These are phyloP conservation scores for Eupsittula cactorum DNA, from an alignment of 2,113 vertebrate species.

Conservation along the genomic window DNA sequence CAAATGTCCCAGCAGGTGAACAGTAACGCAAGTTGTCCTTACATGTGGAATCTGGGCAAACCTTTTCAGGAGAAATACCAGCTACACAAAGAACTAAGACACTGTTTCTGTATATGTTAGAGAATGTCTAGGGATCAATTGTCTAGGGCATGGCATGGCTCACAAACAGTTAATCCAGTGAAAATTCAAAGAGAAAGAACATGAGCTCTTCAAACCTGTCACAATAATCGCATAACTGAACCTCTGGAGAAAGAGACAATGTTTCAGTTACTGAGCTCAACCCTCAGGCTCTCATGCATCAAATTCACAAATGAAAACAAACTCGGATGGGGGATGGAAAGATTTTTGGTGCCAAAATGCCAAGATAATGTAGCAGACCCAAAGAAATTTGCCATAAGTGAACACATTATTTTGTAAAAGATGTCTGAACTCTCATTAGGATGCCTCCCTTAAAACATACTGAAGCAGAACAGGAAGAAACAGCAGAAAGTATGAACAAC, in stretches of 20 bases:
- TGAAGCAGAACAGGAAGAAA: background rate
- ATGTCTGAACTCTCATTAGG: background rate
- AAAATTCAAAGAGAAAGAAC: conserved; percentile 51
- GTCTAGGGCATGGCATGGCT: background rate
- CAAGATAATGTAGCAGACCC: background rate
- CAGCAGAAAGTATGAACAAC: background rate
- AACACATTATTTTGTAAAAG: background rate
- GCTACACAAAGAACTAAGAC: background rate
- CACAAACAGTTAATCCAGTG: conserved; percentile 51
- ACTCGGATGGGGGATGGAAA: conserved; percentile 8
- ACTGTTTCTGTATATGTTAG: background rate
- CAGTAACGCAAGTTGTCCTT: background rate
- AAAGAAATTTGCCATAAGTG: background rate
- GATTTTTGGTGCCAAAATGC: background rate
- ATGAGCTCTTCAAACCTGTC: conserved; percentile 57
- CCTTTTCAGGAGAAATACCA: background rate
- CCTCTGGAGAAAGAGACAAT: conserved; percentile 62
- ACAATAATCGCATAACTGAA: conserved; percentile 61
- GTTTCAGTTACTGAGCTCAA: conserved; percentile 60
- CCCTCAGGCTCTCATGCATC: conserved; percentile 49
- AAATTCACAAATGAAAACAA: conserved; percentile 40
- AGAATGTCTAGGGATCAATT: background rate
- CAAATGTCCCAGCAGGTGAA: background rate
- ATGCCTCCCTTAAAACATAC: background rate
- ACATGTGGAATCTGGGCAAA: background rate